Base-by-base conservation (phyloP, 2,113 vertebrate genomes). In the rat (Rattus norvegicus) region DNA sequence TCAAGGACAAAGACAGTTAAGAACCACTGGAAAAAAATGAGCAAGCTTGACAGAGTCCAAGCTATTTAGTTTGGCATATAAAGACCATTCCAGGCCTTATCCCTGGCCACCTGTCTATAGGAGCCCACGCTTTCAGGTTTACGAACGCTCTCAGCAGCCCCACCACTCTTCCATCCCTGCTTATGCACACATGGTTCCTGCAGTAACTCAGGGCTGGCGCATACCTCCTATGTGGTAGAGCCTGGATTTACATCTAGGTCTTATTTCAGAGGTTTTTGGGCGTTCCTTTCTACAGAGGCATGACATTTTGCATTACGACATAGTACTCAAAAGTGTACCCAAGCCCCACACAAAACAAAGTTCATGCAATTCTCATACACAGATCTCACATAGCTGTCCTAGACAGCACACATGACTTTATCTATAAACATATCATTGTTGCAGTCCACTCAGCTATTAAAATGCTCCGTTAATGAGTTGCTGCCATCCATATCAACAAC, bases 31-130 rank as follows among this genome's bases (percentile, higher is more conserved):
- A 10, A 83, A 83, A 61, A 30, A 33, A 12, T 39, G 28, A 10
- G 5, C 28, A 75, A 93, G 95, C 24, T 39, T 72, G 47, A 94
- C 92, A 43, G 93, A 93, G 61, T 95, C 49, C 36, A 85, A 85
- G 33, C 36, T 80, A 52, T 65, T 65, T 90, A 84, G 56, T 24
- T 88, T 95, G 75, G n/a, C 56, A 59, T 52, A 84, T 20, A 90
- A 94, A 65, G 76, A 79, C 14, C 39, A 17, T 92, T 56, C 56
- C 36, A 70, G 28, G 59, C 20, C 47, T 92, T 54, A 67, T 24
- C 43, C 88, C 89, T 30, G 54, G 76, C 43, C 76, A 92, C 56
- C 85, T 79, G 72, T 33, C 75, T 88, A 63, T 9, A 96, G 56
- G 36, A 96, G 2, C 43, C 85, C n/a, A 75, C 54, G 13, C 2